Base-by-base conservation (phyloP, 2,113 vertebrate species). In the Lagopus muta region DNA sequence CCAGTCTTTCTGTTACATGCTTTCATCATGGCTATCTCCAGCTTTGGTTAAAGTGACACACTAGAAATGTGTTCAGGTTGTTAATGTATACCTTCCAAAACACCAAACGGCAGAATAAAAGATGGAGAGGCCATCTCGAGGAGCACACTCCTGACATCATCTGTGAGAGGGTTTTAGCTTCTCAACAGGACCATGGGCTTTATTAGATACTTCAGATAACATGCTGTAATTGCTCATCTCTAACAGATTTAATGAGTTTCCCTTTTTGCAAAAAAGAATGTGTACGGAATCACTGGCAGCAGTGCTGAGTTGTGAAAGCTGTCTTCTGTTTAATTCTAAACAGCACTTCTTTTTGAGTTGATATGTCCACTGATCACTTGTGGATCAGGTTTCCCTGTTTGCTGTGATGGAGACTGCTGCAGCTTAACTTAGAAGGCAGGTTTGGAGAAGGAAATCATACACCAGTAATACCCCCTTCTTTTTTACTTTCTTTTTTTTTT, bases 371-470 rank as follows among this genome's bases (percentile, higher is more conserved):
- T 94, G 18, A 85, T 80, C 71, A 38, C 28, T 42, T 82, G 47
- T 38, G 54, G 60, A 38, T 88, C 75, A 93, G 47, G 71, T 74
- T 24, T 30, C 10, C n/a, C 24, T 47, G 32, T 82, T 89, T 64
- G 13, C 85, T 94, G 72, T 83, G 87, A 65, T 91, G 60, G 69
- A 74, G 60, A 86, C 27, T 93, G 43, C 75, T 94, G 93, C 79
- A 93, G 67, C 91, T 93, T 86, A 88, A 88, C 15, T 8, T 25
- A 38, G 20, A 91, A 74, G 50, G 70, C 38, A 48, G 67, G 8
- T 58, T 57, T 82, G 45, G 74, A 85, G 71, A 85, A 66, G 62
- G 48, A 92, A 85, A 62, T 58, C 45, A 32, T 42, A 24, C n/a
- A 8, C 25, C 74, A 47, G 11, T 47, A 47, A 47, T 21, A 21